Evolutionary conservation across 2,797 vertebrate genomes (phyloP).

Genomic region (Cossypha polioptera): DNA sequence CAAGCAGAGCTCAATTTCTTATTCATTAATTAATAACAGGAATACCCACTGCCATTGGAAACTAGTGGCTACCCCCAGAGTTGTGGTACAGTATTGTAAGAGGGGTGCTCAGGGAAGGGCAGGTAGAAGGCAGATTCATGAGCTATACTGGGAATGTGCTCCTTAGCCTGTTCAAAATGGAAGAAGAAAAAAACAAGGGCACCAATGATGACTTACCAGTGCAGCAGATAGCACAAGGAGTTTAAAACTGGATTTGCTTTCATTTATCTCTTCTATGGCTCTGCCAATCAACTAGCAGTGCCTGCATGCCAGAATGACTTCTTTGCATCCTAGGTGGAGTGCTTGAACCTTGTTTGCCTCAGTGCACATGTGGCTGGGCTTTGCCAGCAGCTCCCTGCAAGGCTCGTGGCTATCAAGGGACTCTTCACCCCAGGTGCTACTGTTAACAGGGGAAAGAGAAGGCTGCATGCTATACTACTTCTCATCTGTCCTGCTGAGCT

Average conservation of each 20-base stretch:
- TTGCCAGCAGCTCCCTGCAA: not conserved
- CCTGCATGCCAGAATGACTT: not conserved
- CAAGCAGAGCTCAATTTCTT: not conserved
- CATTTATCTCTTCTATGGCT: not conserved
- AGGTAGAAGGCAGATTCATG: not conserved
- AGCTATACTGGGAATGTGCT: not conserved
- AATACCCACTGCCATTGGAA: not conserved
- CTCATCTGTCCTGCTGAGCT: not conserved
- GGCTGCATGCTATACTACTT: not conserved
- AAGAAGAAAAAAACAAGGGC: not conserved
- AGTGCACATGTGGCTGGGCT: rapidly evolving
- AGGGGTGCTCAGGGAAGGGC: not conserved
- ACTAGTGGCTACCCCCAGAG: not conserved
- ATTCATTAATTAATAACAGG: not conserved
- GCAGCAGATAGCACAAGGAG: not conserved
- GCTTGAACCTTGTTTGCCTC: not conserved
- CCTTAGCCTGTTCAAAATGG: not conserved
- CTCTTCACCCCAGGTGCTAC: not conserved
- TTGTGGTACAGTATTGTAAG: not conserved
- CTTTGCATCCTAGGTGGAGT: not conserved
- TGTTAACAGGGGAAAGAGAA: not conserved
- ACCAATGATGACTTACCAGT: not conserved
- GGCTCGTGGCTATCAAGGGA: rapidly evolving
- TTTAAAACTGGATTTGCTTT: not conserved
- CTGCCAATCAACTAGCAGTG: not conserved